phyloP scores from a whole-genome alignment of 53 echinoderm and acorn worm species.

The Hippasteria phrygiana region DNA sequence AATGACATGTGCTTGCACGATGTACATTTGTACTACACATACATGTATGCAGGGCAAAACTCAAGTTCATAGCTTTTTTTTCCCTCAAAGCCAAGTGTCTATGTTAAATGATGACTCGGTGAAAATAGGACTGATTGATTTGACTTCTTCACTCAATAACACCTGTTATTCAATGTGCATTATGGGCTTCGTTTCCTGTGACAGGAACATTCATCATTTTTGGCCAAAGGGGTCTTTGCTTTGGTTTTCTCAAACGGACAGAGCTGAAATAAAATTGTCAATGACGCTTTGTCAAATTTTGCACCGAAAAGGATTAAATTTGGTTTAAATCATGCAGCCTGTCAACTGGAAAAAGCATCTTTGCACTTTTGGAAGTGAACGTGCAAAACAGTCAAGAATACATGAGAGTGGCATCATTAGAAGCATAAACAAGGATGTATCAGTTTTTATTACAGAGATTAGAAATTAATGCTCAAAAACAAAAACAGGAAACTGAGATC shows the following conservation, averaged over 20 bases:
- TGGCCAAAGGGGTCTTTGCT: background rate
- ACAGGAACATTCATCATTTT: background rate
- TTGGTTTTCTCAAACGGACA: background rate
- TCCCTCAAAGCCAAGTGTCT: background rate
- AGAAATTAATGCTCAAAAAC: no score
- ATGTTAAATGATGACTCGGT: background rate
- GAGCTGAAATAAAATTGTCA: background rate
- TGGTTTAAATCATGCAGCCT: no score
- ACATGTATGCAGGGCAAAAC: background rate
- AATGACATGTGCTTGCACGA: conserved; percentile 1
- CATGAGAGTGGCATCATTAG: no score
- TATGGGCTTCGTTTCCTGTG: background rate
- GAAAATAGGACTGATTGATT: background rate
- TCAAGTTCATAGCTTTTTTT: background rate
- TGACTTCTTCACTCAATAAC: background rate
- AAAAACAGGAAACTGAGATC: no score
- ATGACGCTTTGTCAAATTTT: no score
- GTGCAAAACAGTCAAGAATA: no score
- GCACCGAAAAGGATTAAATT: no score
- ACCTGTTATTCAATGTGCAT: background rate
- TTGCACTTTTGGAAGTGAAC: no score
- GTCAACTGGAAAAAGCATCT: no score
- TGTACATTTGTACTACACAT: background rate
- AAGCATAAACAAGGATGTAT: no score
- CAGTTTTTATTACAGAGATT: no score